Evolutionary conservation across 1,140 invertebrate genomes (phyloP).

Genomic region (Caenorhabditis briggsae): DNA sequence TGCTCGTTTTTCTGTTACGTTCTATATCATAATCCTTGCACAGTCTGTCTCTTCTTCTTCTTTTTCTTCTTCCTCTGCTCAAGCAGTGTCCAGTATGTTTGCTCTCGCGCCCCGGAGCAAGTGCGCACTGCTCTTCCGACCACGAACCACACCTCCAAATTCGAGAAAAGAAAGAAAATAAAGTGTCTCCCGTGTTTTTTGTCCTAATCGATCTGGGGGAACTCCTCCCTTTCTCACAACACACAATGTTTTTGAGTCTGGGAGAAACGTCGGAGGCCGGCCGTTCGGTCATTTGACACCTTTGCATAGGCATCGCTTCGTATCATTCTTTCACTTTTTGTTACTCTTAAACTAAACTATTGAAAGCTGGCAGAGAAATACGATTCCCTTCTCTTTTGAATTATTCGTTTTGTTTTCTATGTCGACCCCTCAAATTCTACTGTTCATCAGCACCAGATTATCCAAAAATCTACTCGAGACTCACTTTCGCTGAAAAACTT

Average conservation of each 20-base stretch:
- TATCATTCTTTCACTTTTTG: slow-evolving; percentile 50
- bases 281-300: slow-evolving; percentile 53
- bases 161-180: slow-evolving; percentile 35
- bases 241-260: slow-evolving; percentile 27
- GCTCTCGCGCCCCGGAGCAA: slow-evolving; percentile 34
- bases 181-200: slow-evolving; percentile 39
- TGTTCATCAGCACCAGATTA: neutral
- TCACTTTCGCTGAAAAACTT: neutral
- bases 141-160: slow-evolving; percentile 43
- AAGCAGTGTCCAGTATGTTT: slow-evolving; percentile 49
- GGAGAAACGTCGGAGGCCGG: neutral
- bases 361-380: slow-evolving; percentile 8
- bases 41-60: slow-evolving; percentile 8
- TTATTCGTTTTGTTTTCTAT: neutral
- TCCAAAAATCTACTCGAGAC: slow-evolving; percentile 19
- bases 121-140: slow-evolving; percentile 7
- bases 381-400: neutral
- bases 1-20: neutral
- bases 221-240: neutral
- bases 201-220: neutral
- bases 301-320: neutral
- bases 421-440: neutral
- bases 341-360: slow-evolving; percentile 45
- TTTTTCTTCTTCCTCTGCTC: neutral
- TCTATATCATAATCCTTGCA: slow-evolving; percentile 33